Percentiles rank a stretch among this genome's conserved stretches.
These are phyloP conservation scores for Tolypeutes matacus DNA, from an alignment of 2,797 vertebrate species.

Conservation along the genomic window DNA sequence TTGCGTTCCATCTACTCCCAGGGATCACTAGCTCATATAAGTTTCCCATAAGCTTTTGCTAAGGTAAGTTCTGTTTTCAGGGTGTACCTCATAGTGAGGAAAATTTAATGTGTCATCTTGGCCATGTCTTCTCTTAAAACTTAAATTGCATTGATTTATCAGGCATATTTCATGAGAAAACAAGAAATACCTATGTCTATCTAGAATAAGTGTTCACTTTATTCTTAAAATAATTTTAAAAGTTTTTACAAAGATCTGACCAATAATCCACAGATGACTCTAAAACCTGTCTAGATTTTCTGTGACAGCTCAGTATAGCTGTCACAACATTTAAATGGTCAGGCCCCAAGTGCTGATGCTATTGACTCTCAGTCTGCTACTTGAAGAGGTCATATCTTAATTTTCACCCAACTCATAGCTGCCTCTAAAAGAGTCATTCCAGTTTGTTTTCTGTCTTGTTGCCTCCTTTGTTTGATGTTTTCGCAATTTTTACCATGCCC, in stretches of 20 bases:
- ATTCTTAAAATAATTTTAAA: not conserved
- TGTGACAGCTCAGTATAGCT: not conserved
- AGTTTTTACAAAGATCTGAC: not conserved
- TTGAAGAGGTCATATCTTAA: not conserved
- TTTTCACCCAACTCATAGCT: not conserved
- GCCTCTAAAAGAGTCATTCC: not conserved
- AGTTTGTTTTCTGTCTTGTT: not conserved
- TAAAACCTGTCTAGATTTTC: not conserved
- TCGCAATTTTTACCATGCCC: not conserved
- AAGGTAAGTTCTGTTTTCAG: not conserved
- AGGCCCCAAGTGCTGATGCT: not conserved
- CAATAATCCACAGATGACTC: not conserved
- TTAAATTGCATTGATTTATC: not conserved
- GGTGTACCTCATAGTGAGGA: not conserved
- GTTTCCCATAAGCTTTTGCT: not conserved
- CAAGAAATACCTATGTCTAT: not conserved
- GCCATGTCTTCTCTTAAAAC: not conserved
- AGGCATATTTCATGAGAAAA: not conserved
- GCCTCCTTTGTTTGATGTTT: not conserved
- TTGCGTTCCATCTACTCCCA: not conserved
- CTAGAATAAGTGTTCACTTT: not conserved
- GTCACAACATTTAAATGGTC: not conserved
- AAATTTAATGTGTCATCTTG: not conserved
- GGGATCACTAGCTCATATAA: not conserved
- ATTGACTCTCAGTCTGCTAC: not conserved